Base-by-base conservation (phyloP, 1,140 invertebrate species). In the Hermetia illucens region DNA sequence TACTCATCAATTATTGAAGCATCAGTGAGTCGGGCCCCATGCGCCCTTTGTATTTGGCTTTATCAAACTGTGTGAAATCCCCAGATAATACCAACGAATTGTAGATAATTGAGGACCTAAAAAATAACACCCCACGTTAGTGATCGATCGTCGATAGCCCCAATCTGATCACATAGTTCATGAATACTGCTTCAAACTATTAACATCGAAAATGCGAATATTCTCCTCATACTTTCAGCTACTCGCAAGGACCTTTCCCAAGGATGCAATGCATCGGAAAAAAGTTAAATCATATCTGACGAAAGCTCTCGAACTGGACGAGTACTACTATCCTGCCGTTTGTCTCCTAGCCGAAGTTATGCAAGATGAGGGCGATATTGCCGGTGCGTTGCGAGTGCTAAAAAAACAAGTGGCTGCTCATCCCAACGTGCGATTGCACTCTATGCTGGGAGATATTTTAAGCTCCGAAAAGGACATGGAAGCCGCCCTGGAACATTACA, bases 401-500 rank as follows among this genome's bases (percentile, higher is more conserved):
- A 45, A 52, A 27, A 48, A 54, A 18, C 51, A 57, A 13, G 48
- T 51, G 5, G 21, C 39, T 3, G 32, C 29, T 5, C 44, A 42
- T 39, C 56, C 57, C 1, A 44, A 53, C 37, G 39, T 39, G 5
- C 50, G 48, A 39, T 43, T 55, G 0, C 53, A 48, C 30, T 46
- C 45, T 8, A 48, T 51, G 43, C 42, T 60, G 16, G 57, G 46
- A 4, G 52, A 57, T 21, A 41, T 56, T 13, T 31, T 52, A 4
- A 42, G 44, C 4, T 16, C 4, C 0, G 45, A 50, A 24, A 50
- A 52, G 41, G 45, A 56, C 38, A 34, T 49, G 5, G 39, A 48
- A 31, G 50, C 38, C 20, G 56, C 56, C 0, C 31, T 59, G 12
- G 53, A 59, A 12, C 52, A 45, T 32, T 59, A 53, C 20, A 53